Conservation (phyloP, 2,797 vertebrate genomes). For the Callimico goeldii region DNA sequence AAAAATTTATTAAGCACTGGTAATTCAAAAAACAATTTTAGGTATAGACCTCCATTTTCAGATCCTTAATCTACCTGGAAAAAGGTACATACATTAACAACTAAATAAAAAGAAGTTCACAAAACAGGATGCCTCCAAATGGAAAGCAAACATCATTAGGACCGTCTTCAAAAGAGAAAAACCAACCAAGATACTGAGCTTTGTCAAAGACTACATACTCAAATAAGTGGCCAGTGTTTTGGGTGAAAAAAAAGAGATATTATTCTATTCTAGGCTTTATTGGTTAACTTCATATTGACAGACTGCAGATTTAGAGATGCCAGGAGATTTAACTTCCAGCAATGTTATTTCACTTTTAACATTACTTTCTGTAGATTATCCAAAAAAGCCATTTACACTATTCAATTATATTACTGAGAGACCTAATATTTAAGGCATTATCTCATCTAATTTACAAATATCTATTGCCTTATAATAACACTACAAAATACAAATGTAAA, state of each 20-base stretch:
- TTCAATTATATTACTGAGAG: background rate
- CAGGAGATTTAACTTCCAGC: background rate
- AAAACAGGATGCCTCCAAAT: background rate
- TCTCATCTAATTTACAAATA: background rate
- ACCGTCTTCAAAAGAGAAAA: background rate
- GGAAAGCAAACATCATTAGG: background rate
- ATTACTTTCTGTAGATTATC: background rate
- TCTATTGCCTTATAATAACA: background rate
- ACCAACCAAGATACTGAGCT: background rate
- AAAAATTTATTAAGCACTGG: background rate
- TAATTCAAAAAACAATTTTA: background rate
- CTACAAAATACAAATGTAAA: background rate
- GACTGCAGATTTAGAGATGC: background rate
- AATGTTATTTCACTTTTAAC: background rate
- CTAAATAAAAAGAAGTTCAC: background rate
- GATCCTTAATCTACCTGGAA: background rate
- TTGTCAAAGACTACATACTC: background rate
- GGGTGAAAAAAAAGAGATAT: background rate
- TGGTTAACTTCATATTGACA: background rate
- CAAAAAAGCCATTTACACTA: background rate
- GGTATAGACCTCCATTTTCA: background rate
- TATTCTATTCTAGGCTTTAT: background rate
- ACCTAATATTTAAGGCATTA: background rate
- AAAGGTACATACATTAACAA: background rate
- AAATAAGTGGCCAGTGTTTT: background rate